Evolutionary conservation across 1,140 invertebrate genomes (phyloP), one percentile per base, ranked within the genome.

Genomic region (Choristoneura fumiferana): DNA sequence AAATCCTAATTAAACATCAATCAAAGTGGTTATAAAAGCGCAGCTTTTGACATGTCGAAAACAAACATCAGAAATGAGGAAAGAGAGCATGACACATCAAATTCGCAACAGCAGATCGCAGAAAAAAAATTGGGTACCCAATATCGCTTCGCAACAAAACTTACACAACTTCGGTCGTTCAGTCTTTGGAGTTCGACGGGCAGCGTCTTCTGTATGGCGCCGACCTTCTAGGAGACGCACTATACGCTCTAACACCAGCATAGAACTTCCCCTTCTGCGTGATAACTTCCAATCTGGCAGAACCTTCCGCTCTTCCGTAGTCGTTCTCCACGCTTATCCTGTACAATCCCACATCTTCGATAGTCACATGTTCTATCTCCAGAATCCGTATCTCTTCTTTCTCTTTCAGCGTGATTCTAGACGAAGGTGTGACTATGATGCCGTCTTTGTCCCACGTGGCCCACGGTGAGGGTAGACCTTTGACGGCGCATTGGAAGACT

Each of bases 391-490:
- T 95, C 93, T 96, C 95, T 58, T 96, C 94, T 36, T 92, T 92
- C 75, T 96, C 95, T 39, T 91, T 93, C 4, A 96, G 91, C 0
- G 90, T 91, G 5, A 95, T 91, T 37, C 95, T 91, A 0, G 92
- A 81, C 0, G 91, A 92, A 0, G 92, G 92, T 0, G 91, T 93
- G 1, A 95, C 90, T 12, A 91, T 85, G 4, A 90, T 62, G 3
- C 94, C 93, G 68, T 96, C 94, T 73, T 96, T 96, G 72, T 96
- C 94, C 96, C 96, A 96, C 3, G 91, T 92, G 0, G 93, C 91
- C 93, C 94, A 95, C 0, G 95, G 95, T 0, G 91, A 84, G 0
- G 95, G 95, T 67, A 95, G 91, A 0, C 95, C 95, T 5, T 92
- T 91, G 0, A 96, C 93, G 1, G 95, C 93, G 69, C 95, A 96